phyloP scores from a whole-genome alignment of 2,888 invertebrate genomes.

The Dasypolia templi region DNA sequence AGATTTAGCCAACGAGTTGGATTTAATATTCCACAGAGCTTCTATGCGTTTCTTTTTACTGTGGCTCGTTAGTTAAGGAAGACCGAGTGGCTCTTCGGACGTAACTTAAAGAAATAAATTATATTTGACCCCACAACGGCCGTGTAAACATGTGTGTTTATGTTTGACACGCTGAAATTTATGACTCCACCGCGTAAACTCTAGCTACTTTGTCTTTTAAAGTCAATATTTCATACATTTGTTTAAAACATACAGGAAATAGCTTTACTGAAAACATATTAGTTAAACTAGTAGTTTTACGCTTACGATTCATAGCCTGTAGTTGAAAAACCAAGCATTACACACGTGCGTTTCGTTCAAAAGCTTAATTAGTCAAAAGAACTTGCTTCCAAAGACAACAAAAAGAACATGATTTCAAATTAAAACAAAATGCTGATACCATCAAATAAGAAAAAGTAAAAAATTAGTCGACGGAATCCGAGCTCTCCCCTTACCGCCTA shows the following conservation, averaged over 20 bases:
- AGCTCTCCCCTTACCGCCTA: conserved; percentile 72
- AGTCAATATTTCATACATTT: conserved; percentile 38
- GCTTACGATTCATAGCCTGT: neutral
- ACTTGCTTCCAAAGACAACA: conserved; percentile 34
- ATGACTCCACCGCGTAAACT: conserved; percentile 67
- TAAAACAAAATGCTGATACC: conserved; percentile 58
- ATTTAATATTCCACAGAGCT: too few relatives aligned
- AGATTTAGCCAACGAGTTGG: too few relatives aligned
- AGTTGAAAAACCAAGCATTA: conserved; percentile 3
- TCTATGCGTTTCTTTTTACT: conserved; percentile 13
- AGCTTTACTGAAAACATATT: conserved; percentile 14
- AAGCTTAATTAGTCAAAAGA: conserved; percentile 49
- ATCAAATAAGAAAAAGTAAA: conserved; percentile 58
- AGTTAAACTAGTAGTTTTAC: conserved; percentile 6
- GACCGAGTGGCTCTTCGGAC: conserved; percentile 41
- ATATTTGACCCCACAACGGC: conserved; percentile 80
- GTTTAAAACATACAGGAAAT: conserved; percentile 32
- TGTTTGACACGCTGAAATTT: conserved; percentile 79
- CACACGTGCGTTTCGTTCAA: conserved; percentile 16
- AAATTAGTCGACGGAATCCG: conserved; percentile 69
- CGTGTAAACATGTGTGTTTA: conserved; percentile 82
- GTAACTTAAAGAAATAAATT: conserved; percentile 79
- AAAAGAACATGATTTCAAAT: conserved; percentile 48
- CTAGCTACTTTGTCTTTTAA: conserved; percentile 67
- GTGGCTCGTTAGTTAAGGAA: conserved; percentile 58